phyloP scores from a whole-genome alignment of 2,797 vertebrate genomes.

The Microctenopoma lineatum region DNA sequence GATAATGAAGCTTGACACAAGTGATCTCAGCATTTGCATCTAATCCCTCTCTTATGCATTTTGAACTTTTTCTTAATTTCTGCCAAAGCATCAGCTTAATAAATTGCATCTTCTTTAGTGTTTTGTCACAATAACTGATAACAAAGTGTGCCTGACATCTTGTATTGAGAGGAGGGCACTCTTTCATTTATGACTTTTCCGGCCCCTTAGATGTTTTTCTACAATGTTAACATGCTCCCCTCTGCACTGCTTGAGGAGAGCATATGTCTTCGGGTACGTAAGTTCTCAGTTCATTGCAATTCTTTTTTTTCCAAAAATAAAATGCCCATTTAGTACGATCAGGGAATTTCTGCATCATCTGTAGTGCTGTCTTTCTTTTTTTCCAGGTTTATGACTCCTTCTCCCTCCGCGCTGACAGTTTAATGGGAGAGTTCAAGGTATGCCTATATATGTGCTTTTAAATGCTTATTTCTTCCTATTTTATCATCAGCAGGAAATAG shows the following conservation, averaged over 20 bases:
- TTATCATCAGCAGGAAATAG: neutral
- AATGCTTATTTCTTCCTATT: neutral
- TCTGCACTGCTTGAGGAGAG: conserved; percentile 92
- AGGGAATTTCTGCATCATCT: neutral
- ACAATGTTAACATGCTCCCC: conserved; percentile 93
- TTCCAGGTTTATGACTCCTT: conserved; percentile 81
- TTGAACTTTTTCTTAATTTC: conserved; percentile 31
- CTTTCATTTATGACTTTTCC: conserved; percentile 17
- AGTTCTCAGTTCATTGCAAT: neutral
- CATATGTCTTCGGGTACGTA: conserved; percentile 88
- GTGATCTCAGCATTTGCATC: conserved; percentile 10
- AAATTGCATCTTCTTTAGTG: conserved; percentile 41
- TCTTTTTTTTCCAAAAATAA: neutral
- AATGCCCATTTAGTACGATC: fast-evolving
- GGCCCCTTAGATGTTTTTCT: conserved; percentile 91
- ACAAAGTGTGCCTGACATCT: neutral
- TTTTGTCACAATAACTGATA: conserved; percentile 21
- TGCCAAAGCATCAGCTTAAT: conserved; percentile 33
- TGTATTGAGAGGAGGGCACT: too few relatives aligned
- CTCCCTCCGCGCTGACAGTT: conserved; percentile 82
- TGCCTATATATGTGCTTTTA: conserved; percentile 9
- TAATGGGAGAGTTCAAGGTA: conserved; percentile 85
- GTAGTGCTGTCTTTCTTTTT: conserved; percentile 14
- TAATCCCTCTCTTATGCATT: conserved; percentile 26
- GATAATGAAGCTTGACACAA: conserved; percentile 19